phyloP scores from a whole-genome alignment of 2,113 vertebrate species.

The Rhinoptilus africanus region DNA sequence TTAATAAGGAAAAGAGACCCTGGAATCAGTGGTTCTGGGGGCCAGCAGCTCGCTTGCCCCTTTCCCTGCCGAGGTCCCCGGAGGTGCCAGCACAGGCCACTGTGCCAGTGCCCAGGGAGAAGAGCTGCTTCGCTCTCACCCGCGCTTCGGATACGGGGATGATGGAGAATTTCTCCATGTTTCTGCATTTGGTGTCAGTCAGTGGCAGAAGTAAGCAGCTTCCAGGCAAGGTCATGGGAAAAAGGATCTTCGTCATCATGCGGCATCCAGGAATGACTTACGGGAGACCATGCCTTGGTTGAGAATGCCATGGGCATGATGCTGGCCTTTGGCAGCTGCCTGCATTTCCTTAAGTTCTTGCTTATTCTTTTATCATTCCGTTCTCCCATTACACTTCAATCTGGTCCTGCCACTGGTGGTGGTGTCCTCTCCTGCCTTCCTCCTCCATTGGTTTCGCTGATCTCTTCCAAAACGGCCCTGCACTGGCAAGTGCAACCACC shows the following conservation, averaged over 20 bases:
- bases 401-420: rapidly evolving
- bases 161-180: rapidly evolving
- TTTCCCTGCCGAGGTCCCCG: not conserved
- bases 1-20: not conserved
- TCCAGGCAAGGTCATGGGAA: not conserved
- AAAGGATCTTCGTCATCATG: rapidly evolving
- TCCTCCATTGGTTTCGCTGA: not conserved
- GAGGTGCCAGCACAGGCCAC: not conserved
- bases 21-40: rapidly evolving
- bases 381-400: not conserved
- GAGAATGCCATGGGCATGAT: rapidly evolving
- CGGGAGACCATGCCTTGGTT: rapidly evolving
- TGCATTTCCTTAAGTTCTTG: not conserved
- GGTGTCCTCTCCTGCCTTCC: rapidly evolving
- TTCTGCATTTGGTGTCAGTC: rapidly evolving
- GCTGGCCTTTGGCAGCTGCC: not conserved
- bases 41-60: not conserved
- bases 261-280: not conserved
- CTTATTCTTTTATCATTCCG: not conserved
- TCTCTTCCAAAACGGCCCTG: not conserved
- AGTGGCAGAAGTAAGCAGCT: not conserved
- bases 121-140: not conserved
- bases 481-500: not conserved
- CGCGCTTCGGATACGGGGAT: not conserved
- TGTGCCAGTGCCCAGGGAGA: not conserved